A percentile compares a stretch with the other conserved stretches of the same genome.
Conservation (phyloP, 2,797 vertebrate species). For the Enteromius argenteus region DNA sequence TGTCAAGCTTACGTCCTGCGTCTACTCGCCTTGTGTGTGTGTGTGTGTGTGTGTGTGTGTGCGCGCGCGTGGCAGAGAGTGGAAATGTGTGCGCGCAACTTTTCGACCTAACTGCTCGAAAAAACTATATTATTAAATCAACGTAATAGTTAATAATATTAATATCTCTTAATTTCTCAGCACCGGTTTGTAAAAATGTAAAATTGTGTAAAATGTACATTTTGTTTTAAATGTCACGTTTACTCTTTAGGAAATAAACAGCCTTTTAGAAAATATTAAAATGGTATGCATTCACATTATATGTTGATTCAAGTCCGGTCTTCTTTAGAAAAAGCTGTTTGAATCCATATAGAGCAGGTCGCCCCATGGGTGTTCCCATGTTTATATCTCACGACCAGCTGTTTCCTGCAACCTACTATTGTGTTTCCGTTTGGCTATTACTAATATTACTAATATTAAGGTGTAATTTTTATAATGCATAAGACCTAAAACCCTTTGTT, state of each 20-base stretch:
- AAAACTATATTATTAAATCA: neutral
- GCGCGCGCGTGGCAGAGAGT: neutral
- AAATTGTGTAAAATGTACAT: too few relatives aligned
- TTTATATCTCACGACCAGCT: neutral
- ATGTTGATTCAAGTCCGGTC: neutral
- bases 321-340: neutral
- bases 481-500: neutral
- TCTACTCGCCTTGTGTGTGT: slow-evolving; percentile 16
- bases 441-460: neutral
- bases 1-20: slow-evolving; percentile 38
- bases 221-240: neutral
- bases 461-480: neutral
- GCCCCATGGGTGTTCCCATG: neutral
- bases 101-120: neutral
- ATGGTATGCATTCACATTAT: neutral
- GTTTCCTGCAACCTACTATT: too few relatives aligned
- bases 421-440: neutral
- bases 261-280: neutral
- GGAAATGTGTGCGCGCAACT: neutral
- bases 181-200: neutral
- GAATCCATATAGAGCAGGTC: neutral
- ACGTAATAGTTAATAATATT: neutral
- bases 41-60: neutral
- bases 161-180: neutral
- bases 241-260: neutral